A percentile compares a stretch with the other conserved stretches of the same genome.
Conservation (phyloP, 1,140 invertebrate genomes). For the Phymastichus coffea region DNA sequence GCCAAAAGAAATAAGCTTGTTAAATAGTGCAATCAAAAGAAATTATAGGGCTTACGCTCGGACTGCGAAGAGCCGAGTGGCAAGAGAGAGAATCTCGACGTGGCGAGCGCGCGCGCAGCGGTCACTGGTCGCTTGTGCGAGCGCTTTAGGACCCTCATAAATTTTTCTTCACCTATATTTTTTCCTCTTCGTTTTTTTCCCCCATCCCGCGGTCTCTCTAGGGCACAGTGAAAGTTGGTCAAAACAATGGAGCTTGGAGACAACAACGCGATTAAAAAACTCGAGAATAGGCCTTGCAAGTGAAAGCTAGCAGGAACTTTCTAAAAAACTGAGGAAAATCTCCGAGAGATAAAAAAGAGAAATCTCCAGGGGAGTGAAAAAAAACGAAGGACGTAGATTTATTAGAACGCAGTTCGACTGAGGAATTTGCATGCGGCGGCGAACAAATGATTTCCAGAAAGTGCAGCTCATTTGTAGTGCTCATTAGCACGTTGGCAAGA, state of each 20-base stretch:
- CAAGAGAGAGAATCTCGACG: too few species aligned
- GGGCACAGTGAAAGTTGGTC: conserved; percentile 44
- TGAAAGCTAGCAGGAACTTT: too few species aligned
- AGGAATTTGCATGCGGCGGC: background rate
- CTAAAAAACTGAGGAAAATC: too few species aligned
- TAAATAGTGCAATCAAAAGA: conserved; percentile 11
- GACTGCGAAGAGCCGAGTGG: background rate
- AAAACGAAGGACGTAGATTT: background rate
- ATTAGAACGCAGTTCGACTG: too few species aligned
- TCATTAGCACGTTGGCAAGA: conserved; percentile 42
- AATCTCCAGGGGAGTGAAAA: background rate
- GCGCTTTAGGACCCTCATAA: conserved; percentile 38
- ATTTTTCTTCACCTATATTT: conserved; percentile 32
- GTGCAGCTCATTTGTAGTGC: conserved; percentile 35
- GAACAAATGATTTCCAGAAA: conserved; percentile 27
- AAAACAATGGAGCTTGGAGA: conserved; percentile 46
- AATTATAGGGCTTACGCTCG: conserved; percentile 19
- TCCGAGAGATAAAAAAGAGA: background rate
- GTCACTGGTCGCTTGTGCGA: conserved; percentile 10
- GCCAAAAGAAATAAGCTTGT: background rate
- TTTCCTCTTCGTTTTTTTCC: conserved; percentile 35
- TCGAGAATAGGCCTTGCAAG: too few species aligned
- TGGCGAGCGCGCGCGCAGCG: too few species aligned
- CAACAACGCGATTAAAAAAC: too few species aligned
- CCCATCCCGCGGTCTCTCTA: conserved; percentile 18